These are phyloP conservation scores for Sebastes trivittatus DNA, from an alignment of 2,797 vertebrate genomes.

Conservation along the genomic window DNA sequence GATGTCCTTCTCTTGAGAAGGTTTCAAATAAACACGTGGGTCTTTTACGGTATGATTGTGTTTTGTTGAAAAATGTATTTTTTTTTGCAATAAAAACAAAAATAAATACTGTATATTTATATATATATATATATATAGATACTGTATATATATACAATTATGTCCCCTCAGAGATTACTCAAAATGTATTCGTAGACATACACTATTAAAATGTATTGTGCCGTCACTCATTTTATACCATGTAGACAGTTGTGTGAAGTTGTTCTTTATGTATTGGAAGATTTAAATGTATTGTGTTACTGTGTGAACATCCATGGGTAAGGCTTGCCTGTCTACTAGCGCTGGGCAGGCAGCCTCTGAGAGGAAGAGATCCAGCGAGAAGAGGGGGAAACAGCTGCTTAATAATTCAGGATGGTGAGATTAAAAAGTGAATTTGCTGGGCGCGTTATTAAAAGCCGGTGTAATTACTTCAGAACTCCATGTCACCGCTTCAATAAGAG, in stretches of 20 bases:
- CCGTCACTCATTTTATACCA: neutral
- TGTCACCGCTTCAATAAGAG: slow-evolving; percentile 79
- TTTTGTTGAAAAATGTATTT: neutral
- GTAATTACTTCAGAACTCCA: slow-evolving; percentile 82
- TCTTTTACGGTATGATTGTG: neutral
- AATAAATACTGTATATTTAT: too few species aligned
- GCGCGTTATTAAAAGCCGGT: slow-evolving; percentile 81
- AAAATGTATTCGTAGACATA: too few species aligned
- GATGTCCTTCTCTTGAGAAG: too few species aligned
- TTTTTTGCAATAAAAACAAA: neutral
- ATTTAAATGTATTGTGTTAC: neutral
- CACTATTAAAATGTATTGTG: too few species aligned
- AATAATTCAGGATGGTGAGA: slow-evolving; percentile 85
- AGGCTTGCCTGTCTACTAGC: neutral
- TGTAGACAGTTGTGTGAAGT: neutral
- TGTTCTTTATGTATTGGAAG: neutral
- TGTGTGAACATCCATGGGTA: neutral
- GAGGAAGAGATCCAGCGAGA: slow-evolving; percentile 52
- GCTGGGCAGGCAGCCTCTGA: neutral
- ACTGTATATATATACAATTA: too few species aligned
- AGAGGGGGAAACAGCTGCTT: slow-evolving; percentile 73
- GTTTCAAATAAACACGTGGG: too few species aligned
- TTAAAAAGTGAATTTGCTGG: slow-evolving; percentile 80
- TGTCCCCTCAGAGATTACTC: neutral
- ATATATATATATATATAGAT: too few species aligned